A percentile compares a stretch with the other conserved stretches of the same genome.
These are phyloP conservation scores for Thalpophila matura DNA, from an alignment of 2,888 invertebrate genomes.

Conservation along the genomic window DNA sequence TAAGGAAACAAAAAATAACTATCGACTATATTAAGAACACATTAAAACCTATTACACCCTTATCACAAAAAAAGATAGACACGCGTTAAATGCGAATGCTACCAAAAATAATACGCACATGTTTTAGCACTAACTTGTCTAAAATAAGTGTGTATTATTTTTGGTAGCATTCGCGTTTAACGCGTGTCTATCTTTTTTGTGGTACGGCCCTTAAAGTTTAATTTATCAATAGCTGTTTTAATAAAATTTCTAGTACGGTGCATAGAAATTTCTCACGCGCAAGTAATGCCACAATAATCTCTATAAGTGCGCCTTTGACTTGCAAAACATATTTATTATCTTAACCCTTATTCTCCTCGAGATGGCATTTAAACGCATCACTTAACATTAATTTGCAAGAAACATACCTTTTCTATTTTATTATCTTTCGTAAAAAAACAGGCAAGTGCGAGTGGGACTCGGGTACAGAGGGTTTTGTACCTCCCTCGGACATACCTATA, in stretches of 20 bases:
- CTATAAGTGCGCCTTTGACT: conserved; percentile 29
- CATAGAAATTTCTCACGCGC: conserved; percentile 28
- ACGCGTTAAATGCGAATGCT: too few species aligned
- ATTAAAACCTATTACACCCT: neutral
- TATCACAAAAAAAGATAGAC: too few species aligned
- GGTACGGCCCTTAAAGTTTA: too few species aligned
- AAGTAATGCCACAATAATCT: conserved; percentile 25
- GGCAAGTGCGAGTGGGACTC: too few species aligned
- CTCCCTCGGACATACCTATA: too few species aligned
- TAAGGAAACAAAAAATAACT: neutral
- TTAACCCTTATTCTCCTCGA: conserved; percentile 31
- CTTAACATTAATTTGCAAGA: conserved; percentile 52
- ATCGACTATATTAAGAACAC: neutral
- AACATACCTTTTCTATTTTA: conserved; percentile 19
- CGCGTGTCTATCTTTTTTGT: too few species aligned
- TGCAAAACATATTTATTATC: conserved; percentile 47
- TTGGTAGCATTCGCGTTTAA: too few species aligned
- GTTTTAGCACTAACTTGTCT: too few species aligned
- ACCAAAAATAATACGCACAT: too few species aligned
- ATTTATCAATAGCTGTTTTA: too few species aligned
- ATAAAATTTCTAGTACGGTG: neutral
- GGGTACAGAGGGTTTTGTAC: too few species aligned
- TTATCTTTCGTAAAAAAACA: conserved; percentile 21
- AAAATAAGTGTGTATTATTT: too few species aligned
- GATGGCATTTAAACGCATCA: conserved; percentile 55